Base-by-base conservation (phyloP, 2,113 vertebrate genomes). In the Hoplias malabaricus region DNA sequence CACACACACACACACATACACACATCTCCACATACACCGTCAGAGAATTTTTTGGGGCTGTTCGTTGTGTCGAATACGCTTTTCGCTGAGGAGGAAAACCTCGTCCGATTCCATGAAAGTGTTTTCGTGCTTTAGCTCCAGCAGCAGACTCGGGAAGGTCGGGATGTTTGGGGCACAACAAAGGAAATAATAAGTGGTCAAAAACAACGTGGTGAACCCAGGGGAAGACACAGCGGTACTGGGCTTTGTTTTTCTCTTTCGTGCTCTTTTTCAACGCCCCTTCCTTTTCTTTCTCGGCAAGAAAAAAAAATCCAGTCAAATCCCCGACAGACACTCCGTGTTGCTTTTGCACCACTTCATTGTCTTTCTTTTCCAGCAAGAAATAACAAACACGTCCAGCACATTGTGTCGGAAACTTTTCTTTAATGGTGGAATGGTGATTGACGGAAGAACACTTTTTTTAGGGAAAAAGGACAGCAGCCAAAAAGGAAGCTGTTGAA, bases 121-220 rank as follows among this genome's bases (percentile, higher is more conserved):
- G 69, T 33, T 63, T 54, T 71, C 25, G 62, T 7, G 1, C 50
- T 13, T 48, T n/a, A 33, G 5, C 29, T 4, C 50, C 13, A 10
- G n/a, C 34, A 33, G 13, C 23, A 48, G 33, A 72, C 75, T 56
- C 27, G 82, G 83, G 72, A 63, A 62, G 29, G 84, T 87, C 83
- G 82, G 84, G 72, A 74, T 86, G 81, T 86, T 87, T 89, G 84
- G 87, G 88, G 90, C 89, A 90, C 88, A 93, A 93, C 92, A 93
- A 93, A 93, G 92, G 90, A 90, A 92, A 92, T 88, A 90, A 90
- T 89, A 91, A 89, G 88, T 89, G 90, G 87, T 86, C 82, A 85
- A 89, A 82, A 91, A 92, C 91, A 91, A 90, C 90, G 92, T 91
- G 92, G 84, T 86, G 89, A 89, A 86, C 50, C 85, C 78, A 88